A percentile compares a stretch with the other conserved stretches of the same genome.
Evolutionary conservation across 2,888 invertebrate genomes (phyloP).

Genomic region (Agonopterix alstromeriana): DNA sequence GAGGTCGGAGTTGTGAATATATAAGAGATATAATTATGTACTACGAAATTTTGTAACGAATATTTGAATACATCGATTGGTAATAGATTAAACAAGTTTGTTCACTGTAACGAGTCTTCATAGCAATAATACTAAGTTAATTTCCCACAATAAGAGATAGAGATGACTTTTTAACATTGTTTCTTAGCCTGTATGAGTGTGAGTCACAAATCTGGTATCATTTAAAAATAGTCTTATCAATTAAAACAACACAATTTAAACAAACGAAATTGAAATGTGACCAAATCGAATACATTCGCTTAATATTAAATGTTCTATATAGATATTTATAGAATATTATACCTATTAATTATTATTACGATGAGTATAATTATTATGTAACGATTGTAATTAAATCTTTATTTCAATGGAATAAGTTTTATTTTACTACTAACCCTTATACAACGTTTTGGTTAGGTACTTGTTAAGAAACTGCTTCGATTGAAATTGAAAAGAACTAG

Average conservation of each 20-base stretch:
- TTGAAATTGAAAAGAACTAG: no score
- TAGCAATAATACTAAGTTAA: slow-evolving; percentile 19
- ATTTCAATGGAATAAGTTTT: slow-evolving; percentile 59
- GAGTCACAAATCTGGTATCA: slow-evolving; percentile 14
- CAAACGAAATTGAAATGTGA: slow-evolving; percentile 47
- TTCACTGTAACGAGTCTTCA: slow-evolving; percentile 21
- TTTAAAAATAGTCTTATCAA: slow-evolving; percentile 3
- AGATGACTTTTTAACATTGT: background rate
- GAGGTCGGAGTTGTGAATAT: slow-evolving; percentile 25
- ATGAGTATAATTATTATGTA: slow-evolving; percentile 75
- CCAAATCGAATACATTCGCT: slow-evolving; percentile 76
- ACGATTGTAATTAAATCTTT: slow-evolving; percentile 76
- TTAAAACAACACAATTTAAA: slow-evolving; percentile 8
- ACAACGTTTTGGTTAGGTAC: no score
- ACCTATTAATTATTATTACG: slow-evolving; percentile 70
- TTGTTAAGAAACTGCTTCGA: no score
- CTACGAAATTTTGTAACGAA: background rate
- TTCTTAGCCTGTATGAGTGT: slow-evolving; percentile 10
- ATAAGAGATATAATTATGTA: slow-evolving; percentile 6
- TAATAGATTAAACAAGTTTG: slow-evolving; percentile 32
- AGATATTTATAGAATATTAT: slow-evolving; percentile 73
- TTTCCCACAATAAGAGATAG: slow-evolving; percentile 17
- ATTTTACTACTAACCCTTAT: slow-evolving; percentile 19
- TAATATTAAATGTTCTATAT: slow-evolving; percentile 74
- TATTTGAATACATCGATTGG: slow-evolving; percentile 21